Evolutionary conservation across 2,113 vertebrate species (phyloP).

Genomic region (Oncorhynchus mykiss): DNA sequence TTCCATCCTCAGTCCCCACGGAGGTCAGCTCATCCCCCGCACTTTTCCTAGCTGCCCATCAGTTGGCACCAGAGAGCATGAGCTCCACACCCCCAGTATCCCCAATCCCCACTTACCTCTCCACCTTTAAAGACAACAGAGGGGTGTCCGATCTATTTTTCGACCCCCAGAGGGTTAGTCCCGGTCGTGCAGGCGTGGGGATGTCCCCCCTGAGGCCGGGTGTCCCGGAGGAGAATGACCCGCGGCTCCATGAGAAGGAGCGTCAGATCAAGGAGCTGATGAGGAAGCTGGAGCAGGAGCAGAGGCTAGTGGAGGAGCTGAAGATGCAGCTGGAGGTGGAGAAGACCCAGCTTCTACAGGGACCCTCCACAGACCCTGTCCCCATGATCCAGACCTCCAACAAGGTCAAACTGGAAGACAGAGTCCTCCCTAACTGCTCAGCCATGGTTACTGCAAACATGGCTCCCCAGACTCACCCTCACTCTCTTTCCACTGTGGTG

Average conservation of each 20-base stretch:
- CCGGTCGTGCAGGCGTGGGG: conserved; percentile 61
- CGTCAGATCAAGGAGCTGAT: conserved; percentile 95
- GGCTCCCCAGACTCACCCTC: conserved; percentile 35
- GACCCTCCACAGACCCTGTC: conserved; percentile 17
- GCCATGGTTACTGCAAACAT: background rate
- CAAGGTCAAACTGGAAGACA: conserved; percentile 64
- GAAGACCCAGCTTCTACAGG: conserved; percentile 56
- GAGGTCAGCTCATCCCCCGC: conserved; percentile 57
- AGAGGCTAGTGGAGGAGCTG: conserved; percentile 91
- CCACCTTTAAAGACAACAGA: conserved; percentile 74
- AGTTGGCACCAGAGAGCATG: conserved; percentile 66
- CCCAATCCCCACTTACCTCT: conserved; percentile 77
- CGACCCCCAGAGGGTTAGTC: conserved; percentile 63
- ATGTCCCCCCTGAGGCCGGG: conserved; percentile 43
- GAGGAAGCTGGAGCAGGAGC: conserved; percentile 93
- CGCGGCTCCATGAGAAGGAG: conserved; percentile 94
- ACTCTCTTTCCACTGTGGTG: conserved; percentile 42
- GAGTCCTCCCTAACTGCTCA: conserved; percentile 58
- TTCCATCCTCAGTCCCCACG: conserved; percentile 59
- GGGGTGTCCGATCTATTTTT: conserved; percentile 66
- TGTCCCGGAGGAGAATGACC: conserved; percentile 82
- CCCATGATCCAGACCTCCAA: conserved; percentile 34
- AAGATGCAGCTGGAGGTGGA: conserved; percentile 97
- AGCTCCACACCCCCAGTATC: conserved; percentile 84
- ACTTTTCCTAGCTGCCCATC: conserved; percentile 40